Evolutionary conservation across 2,113 vertebrate species (phyloP).

Genomic region (Channa argus): DNA sequence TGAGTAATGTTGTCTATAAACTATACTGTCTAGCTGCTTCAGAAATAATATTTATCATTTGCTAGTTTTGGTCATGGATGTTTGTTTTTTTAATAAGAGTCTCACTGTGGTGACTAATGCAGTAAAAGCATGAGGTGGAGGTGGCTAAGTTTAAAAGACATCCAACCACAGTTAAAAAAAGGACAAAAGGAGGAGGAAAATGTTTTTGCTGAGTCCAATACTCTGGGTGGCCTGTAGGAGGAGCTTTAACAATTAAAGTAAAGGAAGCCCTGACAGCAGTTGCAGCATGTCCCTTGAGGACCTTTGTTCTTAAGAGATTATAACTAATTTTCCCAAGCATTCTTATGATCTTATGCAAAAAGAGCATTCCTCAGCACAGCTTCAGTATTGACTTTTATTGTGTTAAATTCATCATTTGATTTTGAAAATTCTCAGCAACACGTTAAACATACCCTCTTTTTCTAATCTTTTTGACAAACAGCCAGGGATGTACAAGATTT

Average conservation of each 20-base stretch:
- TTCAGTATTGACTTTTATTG: conserved; percentile 4
- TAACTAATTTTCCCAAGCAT: neutral
- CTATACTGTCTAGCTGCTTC: neutral
- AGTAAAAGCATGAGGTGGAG: neutral
- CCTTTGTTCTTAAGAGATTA: neutral
- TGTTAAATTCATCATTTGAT: neutral
- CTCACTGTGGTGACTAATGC: neutral
- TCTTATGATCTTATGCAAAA: neutral
- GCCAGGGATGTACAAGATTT: conserved; percentile 22
- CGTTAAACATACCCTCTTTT: conserved; percentile 30
- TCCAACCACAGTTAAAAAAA: neutral
- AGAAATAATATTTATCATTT: neutral
- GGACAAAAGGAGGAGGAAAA: conserved; percentile 3
- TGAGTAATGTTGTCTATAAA: neutral
- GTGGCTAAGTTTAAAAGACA: conserved; percentile 1
- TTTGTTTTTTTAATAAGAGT: neutral
- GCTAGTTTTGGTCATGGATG: neutral
- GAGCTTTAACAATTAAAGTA: conserved; percentile 70
- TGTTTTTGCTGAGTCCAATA: conserved; percentile 33
- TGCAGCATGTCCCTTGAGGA: neutral
- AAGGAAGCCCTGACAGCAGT: conserved; percentile 26
- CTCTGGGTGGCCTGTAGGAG: conserved; percentile 75
- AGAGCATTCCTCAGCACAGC: neutral
- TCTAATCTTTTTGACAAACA: conserved; percentile 45
- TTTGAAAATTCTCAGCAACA: conserved; percentile 24